These are phyloP conservation scores for Scolopax rusticola DNA, from an alignment of 2,797 vertebrate species.

Conservation along the genomic window DNA sequence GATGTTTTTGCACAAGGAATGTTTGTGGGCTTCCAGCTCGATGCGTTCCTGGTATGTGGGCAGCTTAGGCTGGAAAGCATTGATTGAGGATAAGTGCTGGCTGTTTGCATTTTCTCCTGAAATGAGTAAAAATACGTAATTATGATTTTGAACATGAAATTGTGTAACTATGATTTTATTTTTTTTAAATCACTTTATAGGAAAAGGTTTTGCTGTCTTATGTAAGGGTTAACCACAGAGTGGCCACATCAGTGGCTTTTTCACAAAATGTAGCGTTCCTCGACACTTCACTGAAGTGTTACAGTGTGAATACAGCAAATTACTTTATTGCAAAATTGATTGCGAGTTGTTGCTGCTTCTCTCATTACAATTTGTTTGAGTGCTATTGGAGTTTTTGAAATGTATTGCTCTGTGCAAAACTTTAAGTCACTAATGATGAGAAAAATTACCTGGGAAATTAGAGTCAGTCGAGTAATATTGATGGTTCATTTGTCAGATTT, in stretches of 20 bases:
- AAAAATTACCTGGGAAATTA: conserved; percentile 67
- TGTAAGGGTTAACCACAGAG: not conserved
- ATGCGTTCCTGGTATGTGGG: not conserved
- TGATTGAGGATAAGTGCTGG: not conserved
- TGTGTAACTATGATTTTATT: not conserved
- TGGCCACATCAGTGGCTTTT: not conserved
- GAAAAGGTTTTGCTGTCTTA: not conserved
- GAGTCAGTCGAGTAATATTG: conserved; percentile 26
- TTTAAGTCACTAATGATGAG: conserved; percentile 40
- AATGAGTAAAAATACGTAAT: not conserved
- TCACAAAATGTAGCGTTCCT: not conserved
- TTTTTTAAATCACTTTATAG: not conserved
- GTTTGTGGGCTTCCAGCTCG: not conserved
- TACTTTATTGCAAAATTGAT: conserved; percentile 58
- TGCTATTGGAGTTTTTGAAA: conserved; percentile 32
- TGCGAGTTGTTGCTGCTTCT: not conserved
- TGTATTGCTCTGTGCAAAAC: not conserved
- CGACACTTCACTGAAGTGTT: conserved; percentile 25
- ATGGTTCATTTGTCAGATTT: conserved; percentile 38
- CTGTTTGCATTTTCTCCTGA: conserved; percentile 3
- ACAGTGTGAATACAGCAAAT: conserved; percentile 31
- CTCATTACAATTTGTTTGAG: conserved; percentile 7
- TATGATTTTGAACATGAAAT: not conserved
- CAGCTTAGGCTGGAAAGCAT: not conserved
- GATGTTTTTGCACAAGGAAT: not conserved